Percentiles rank a stretch among this genome's conserved stretches.
These are phyloP conservation scores for Aphidius gifuensis DNA, from an alignment of 1,140 invertebrate genomes.

Conservation along the genomic window DNA sequence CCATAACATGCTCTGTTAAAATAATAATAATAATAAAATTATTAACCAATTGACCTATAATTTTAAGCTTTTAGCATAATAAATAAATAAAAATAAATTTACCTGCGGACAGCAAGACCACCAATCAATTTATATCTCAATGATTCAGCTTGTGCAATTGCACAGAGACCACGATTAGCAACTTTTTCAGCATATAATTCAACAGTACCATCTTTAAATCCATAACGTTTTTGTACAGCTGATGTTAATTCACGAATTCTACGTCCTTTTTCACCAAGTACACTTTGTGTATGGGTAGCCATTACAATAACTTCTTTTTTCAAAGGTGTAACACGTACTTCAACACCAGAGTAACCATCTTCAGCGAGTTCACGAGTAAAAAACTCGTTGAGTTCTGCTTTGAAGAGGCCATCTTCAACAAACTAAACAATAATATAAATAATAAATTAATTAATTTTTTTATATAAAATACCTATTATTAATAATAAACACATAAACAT, in stretches of 20 bases:
- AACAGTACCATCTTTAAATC: conserved; percentile 86
- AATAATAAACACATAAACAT: background rate
- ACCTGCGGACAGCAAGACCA: conserved; percentile 82
- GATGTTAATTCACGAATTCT: conserved; percentile 95
- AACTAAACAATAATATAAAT: conserved; percentile 63
- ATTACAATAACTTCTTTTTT: conserved; percentile 93
- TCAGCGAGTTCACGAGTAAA: conserved; percentile 97
- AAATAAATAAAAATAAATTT: conserved; percentile 9
- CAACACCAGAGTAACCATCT: conserved; percentile 99
- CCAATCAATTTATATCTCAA: conserved; percentile 98
- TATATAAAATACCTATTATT: background rate
- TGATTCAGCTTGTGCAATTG: conserved; percentile 98
- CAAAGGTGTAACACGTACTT: conserved; percentile 86
- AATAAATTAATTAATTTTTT: no score
- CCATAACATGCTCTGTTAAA: conserved; percentile 90
- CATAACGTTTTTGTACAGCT: conserved; percentile 97
- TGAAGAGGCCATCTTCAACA: conserved; percentile 97
- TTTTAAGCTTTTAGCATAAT: no score
- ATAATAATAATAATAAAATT: background rate
- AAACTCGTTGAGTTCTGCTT: conserved; percentile 99
- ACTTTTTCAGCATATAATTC: conserved; percentile 99
- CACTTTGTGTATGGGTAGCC: conserved; percentile 98
- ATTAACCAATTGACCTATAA: no score
- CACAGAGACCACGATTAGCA: conserved; percentile 94
- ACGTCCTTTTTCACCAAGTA: conserved; percentile 91